phyloP scores from a whole-genome alignment of 2,888 invertebrate species.

The Leucania comma region DNA sequence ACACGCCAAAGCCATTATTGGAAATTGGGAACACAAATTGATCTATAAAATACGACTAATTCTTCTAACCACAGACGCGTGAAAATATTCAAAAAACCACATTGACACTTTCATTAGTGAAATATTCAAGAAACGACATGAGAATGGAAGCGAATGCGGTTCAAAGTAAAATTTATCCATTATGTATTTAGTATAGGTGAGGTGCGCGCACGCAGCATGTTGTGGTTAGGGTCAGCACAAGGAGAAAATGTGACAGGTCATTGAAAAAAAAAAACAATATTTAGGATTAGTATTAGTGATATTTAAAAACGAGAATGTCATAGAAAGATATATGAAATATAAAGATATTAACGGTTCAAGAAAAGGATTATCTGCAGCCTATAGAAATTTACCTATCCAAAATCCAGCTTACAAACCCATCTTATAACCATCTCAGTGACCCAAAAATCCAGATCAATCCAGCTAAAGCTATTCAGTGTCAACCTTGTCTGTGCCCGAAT shows the following conservation, averaged over 20 bases:
- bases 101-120: constrained; percentile 67
- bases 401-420: not conserved
- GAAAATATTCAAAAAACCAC: constrained; percentile 51
- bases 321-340: not conserved
- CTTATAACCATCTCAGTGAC: not conserved
- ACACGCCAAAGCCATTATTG: constrained; percentile 22
- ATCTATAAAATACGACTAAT: constrained; percentile 4
- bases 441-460: constrained; percentile 30
- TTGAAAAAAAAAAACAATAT: not conserved
- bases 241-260: constrained; percentile 10
- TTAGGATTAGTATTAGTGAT: not conserved
- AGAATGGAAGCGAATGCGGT: constrained; percentile 71
- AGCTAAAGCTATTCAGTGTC: constrained; percentile 25
- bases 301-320: not conserved
- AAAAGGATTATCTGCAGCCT: not conserved
- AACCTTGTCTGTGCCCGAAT: constrained; percentile 63
- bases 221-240: constrained; percentile 55
- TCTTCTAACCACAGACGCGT: constrained; percentile 17
- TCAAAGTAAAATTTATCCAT: constrained; percentile 79
- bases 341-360: not conserved
- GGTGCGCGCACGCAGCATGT: constrained; percentile 65
- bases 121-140: constrained; percentile 70
- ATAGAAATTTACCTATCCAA: not conserved
- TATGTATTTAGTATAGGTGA: constrained; percentile 84
- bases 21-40: constrained; percentile 13